Conservation (phyloP, 1,140 invertebrate genomes). For the Habropoda laboriosa region DNA sequence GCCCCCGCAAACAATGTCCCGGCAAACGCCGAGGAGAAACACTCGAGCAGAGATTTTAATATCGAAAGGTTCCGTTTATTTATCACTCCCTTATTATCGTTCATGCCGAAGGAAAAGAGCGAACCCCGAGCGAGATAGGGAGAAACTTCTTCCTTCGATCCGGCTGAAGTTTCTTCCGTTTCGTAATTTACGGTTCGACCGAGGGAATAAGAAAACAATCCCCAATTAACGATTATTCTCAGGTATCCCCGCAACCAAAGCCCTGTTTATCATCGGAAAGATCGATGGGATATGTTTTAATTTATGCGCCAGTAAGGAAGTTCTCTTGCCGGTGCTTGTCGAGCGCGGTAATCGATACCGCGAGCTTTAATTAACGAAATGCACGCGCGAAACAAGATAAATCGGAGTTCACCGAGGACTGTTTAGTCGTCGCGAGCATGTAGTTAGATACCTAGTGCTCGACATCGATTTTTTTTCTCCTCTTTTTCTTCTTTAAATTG, state of each 20-base stretch:
- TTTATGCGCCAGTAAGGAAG: constrained; percentile 29
- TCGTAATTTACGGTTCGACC: constrained; percentile 28
- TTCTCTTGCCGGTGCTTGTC: neutral
- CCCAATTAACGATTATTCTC: constrained; percentile 34
- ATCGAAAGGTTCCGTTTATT: constrained; percentile 56
- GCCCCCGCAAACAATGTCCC: constrained; percentile 68
- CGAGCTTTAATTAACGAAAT: constrained; percentile 16
- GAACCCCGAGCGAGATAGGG: neutral
- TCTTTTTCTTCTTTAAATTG: too few relatives aligned
- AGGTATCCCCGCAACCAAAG: neutral
- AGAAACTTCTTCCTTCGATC: constrained; percentile 5
- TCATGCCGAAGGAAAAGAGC: constrained; percentile 42
- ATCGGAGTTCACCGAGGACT: neutral
- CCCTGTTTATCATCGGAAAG: neutral
- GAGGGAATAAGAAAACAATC: constrained; percentile 27
- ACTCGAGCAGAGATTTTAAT: constrained; percentile 68
- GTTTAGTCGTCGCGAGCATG: neutral
- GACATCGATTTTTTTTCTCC: too few relatives aligned
- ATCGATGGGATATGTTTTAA: constrained; percentile 24
- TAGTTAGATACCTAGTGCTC: neutral
- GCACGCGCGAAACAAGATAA: neutral
- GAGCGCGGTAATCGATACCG: constrained; percentile 24
- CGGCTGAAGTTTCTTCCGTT: constrained; percentile 1
- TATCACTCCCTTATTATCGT: constrained; percentile 64
- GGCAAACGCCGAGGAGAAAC: constrained; percentile 9